Evolutionary conservation across 2,797 vertebrate species (phyloP).

Genomic region (Presbytis comata): DNA sequence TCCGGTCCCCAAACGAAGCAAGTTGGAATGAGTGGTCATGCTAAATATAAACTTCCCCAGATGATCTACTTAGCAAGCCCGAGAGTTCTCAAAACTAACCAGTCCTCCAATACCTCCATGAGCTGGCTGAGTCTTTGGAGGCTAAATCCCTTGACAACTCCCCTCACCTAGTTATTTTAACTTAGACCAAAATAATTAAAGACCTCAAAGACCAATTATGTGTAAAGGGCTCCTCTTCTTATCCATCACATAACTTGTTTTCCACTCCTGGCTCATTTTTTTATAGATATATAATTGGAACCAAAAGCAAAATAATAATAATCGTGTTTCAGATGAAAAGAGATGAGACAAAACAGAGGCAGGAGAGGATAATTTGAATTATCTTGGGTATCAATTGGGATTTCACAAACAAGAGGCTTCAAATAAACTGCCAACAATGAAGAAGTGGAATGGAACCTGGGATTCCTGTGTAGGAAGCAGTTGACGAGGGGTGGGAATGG

Average conservation of each 20-base stretch:
- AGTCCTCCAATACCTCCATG: background rate
- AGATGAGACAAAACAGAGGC: background rate
- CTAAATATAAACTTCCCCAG: background rate
- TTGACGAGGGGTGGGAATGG: rapidly evolving
- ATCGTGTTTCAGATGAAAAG: conserved; percentile 28
- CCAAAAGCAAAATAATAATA: conserved; percentile 54
- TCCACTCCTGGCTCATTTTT: conserved; percentile 63
- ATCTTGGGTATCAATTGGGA: background rate
- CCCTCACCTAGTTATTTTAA: background rate
- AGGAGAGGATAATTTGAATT: background rate
- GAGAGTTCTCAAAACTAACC: background rate
- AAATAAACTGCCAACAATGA: background rate
- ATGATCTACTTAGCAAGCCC: background rate
- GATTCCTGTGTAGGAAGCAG: background rate
- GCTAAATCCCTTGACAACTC: background rate
- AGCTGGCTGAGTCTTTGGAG: background rate
- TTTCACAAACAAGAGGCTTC: background rate
- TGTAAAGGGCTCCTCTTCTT: conserved; percentile 46
- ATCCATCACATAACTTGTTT: conserved; percentile 51
- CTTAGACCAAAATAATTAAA: conserved; percentile 36
- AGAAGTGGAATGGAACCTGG: no score
- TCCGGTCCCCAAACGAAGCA: background rate
- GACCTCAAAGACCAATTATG: conserved; percentile 69
- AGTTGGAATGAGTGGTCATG: no score
- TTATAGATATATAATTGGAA: conserved; percentile 61